phyloP scores from a whole-genome alignment of 2,888 invertebrate genomes.

The Ferrisia virgata region DNA sequence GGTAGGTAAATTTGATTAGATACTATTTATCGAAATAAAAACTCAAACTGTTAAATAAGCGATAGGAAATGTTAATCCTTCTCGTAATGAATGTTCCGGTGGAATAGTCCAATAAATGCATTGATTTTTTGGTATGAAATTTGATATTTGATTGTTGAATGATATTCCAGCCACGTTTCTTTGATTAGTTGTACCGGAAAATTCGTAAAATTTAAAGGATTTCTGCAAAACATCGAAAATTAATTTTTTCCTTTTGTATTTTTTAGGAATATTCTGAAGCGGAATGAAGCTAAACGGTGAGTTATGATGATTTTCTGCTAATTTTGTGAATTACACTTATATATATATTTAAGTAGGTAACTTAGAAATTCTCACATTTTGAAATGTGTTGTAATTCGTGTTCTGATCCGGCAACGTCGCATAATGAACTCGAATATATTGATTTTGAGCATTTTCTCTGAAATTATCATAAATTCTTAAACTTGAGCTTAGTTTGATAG shows the following conservation, averaged over 20 bases:
- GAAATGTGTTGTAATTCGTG: background rate
- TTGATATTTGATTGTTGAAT: slow-evolving; percentile 56
- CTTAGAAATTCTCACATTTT: background rate
- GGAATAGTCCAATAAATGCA: slow-evolving; percentile 59
- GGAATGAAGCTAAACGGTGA: background rate
- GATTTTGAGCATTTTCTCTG: background rate
- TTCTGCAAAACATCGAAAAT: background rate
- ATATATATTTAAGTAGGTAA: background rate
- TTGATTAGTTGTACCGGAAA: slow-evolving; percentile 54
- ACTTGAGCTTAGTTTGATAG: background rate
- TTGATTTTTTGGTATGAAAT: slow-evolving; percentile 56
- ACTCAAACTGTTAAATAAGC: slow-evolving; percentile 61
- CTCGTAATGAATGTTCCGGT: slow-evolving; percentile 60
- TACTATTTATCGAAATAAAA: background rate
- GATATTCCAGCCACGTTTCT: slow-evolving; percentile 56
- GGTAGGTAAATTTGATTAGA: background rate
- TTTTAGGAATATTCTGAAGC: background rate
- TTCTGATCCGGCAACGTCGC: background rate
- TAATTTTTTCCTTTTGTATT: background rate
- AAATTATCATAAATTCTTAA: background rate
- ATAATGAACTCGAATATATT: background rate
- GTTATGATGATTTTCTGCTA: background rate
- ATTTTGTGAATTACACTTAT: background rate
- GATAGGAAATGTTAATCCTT: slow-evolving; percentile 65
- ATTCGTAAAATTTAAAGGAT: slow-evolving; percentile 57